These are phyloP conservation scores for Clarias pachynema DNA, from an alignment of 2,797 vertebrate genomes.

Conservation along the genomic window DNA sequence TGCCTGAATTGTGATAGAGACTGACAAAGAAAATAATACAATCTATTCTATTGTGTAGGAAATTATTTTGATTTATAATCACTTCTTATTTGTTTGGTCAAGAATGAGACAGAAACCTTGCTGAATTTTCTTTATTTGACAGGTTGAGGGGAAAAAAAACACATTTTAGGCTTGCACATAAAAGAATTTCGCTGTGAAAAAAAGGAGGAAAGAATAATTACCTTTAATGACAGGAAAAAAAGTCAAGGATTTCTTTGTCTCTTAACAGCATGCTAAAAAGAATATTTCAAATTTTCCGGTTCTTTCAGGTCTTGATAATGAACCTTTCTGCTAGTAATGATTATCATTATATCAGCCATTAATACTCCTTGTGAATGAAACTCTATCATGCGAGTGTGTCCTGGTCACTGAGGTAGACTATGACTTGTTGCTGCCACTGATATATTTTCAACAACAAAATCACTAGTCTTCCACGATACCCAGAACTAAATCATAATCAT, in stretches of 20 bases:
- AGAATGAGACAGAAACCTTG: slow-evolving; percentile 31
- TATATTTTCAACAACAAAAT: slow-evolving; percentile 90
- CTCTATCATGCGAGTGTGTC: slow-evolving; percentile 9
- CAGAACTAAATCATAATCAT: slow-evolving; percentile 56
- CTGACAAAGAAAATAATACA: slow-evolving; percentile 20
- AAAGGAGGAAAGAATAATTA: neutral
- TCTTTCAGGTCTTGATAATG: neutral
- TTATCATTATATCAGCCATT: neutral
- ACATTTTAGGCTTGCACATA: slow-evolving; percentile 4
- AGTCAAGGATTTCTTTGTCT: neutral
- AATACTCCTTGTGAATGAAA: neutral
- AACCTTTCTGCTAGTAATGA: neutral
- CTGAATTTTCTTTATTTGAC: slow-evolving; percentile 37
- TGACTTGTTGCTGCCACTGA: slow-evolving; percentile 85
- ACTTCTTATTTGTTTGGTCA: slow-evolving; percentile 22
- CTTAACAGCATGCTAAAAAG: neutral
- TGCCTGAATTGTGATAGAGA: slow-evolving; percentile 7
- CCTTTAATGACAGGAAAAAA: neutral
- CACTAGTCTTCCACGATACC: slow-evolving; percentile 91
- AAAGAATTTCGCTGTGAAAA: neutral
- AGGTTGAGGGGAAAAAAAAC: neutral
- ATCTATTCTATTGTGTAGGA: slow-evolving; percentile 19
- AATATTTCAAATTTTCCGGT: neutral
- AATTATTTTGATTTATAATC: slow-evolving; percentile 35
- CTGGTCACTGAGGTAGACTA: slow-evolving; percentile 84